phyloP scores from a whole-genome alignment of 2,888 invertebrate species.

The Drosophila eohydei region DNA sequence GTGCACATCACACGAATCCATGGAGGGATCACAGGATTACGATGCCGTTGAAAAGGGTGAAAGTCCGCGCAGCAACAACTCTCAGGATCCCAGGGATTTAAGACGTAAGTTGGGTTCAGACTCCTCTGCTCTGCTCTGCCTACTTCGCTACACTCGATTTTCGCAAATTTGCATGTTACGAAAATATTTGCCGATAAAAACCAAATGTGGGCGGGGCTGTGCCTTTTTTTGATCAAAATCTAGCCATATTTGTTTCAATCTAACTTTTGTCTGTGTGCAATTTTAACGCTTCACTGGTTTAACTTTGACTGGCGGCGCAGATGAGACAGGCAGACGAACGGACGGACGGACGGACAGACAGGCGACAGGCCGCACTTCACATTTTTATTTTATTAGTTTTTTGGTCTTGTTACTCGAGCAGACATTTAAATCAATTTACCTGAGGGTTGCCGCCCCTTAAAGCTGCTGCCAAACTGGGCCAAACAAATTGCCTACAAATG shows the following conservation, averaged over 20 bases:
- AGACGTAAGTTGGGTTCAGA: constrained; percentile 86
- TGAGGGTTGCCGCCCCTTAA: constrained; percentile 53
- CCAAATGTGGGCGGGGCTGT: constrained; percentile 24
- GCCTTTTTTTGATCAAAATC: constrained; percentile 73
- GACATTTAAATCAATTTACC: constrained; percentile 65
- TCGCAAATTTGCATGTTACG: constrained; percentile 24
- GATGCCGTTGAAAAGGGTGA: constrained; percentile 86
- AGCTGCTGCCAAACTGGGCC: constrained; percentile 51
- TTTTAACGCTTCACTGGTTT: constrained; percentile 83
- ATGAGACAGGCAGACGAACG: not conserved
- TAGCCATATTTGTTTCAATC: constrained; percentile 74
- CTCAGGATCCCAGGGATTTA: constrained; percentile 86
- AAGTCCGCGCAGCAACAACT: constrained; percentile 85
- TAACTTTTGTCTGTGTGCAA: constrained; percentile 65
- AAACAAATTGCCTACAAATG: constrained; percentile 65
- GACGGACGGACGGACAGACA: constrained; percentile 24
- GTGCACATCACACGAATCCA: constrained; percentile 87
- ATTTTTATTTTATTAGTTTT: constrained; percentile 69
- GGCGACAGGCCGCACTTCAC: constrained; percentile 26
- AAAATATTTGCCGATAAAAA: constrained; percentile 17
- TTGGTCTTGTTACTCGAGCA: constrained; percentile 1
- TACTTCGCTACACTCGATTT: constrained; percentile 6
- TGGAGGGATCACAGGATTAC: constrained; percentile 87
- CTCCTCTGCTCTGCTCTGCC: constrained; percentile 11
- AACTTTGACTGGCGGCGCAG: constrained; percentile 73